Evolutionary conservation across 2,888 invertebrate species (phyloP).

Genomic region (Sesamia inferens): DNA sequence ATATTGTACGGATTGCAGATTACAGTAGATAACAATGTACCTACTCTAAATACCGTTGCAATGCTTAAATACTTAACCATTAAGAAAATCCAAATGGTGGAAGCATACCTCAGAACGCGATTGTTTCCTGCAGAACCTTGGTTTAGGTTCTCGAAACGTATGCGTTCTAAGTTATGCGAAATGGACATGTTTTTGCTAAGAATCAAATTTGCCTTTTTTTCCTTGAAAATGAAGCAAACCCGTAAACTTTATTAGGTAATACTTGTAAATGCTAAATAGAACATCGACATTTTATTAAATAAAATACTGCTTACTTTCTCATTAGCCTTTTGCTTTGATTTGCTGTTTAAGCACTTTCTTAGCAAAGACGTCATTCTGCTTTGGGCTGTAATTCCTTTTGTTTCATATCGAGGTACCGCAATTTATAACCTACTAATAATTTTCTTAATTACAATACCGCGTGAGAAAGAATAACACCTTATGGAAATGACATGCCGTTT

Average conservation of each 20-base stretch:
- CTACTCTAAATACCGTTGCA: too few relatives aligned
- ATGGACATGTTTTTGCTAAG: too few relatives aligned
- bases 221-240: background rate
- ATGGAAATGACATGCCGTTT: conserved; percentile 30
- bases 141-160: too few relatives aligned
- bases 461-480: conserved; percentile 43
- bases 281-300: background rate
- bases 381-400: conserved; percentile 21
- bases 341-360: conserved; percentile 38
- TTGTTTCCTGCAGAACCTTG: too few relatives aligned
- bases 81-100: too few relatives aligned
- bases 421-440: background rate
- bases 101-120: too few relatives aligned
- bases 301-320: conserved; percentile 38
- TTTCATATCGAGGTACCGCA: background rate
- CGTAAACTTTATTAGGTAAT: too few relatives aligned
- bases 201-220: background rate
- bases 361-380: conserved; percentile 42
- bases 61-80: too few relatives aligned
- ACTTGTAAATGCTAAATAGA: background rate
- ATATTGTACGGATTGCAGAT: background rate
- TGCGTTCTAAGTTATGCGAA: too few relatives aligned
- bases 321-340: conserved; percentile 7
- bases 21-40: background rate
- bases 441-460: conserved; percentile 37